Percentiles rank a stretch among this genome's conserved stretches.
These are phyloP conservation scores for Archilochus colubris DNA, from an alignment of 2,113 vertebrate genomes.

Conservation along the genomic window DNA sequence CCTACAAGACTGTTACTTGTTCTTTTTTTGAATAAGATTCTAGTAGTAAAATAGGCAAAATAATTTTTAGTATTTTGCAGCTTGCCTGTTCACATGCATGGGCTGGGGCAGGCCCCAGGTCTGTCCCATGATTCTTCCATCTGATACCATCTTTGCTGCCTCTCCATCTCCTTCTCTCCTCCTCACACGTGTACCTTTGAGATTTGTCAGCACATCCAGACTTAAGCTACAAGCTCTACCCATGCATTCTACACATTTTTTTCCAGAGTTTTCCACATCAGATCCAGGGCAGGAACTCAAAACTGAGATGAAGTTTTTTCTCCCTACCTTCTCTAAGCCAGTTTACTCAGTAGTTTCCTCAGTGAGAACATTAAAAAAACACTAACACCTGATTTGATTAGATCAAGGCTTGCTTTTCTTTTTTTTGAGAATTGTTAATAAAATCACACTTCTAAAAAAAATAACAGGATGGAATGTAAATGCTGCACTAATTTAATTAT, in stretches of 20 bases:
- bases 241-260: neutral
- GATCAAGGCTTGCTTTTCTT: constrained; percentile 43
- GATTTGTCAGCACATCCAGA: neutral
- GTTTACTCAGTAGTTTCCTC: constrained; percentile 39
- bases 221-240: neutral
- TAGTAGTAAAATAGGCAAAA: neutral
- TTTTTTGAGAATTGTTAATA: constrained; percentile 75
- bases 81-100: neutral
- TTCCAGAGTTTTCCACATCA: neutral
- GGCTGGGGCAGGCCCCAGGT: neutral
- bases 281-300: neutral
- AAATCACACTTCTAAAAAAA: constrained; percentile 74
- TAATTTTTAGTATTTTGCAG: neutral
- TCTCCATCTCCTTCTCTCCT: neutral
- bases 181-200: neutral
- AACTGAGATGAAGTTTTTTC: neutral
- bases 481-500: constrained; percentile 95
- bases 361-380: constrained; percentile 56
- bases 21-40: neutral
- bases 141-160: neutral
- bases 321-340: neutral
- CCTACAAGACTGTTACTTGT: neutral
- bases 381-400: constrained; percentile 69
- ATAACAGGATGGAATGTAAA: constrained; percentile 76
- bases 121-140: neutral